phyloP scores from a whole-genome alignment of 2,888 invertebrate genomes.

The Drosophila trichaetosa region DNA sequence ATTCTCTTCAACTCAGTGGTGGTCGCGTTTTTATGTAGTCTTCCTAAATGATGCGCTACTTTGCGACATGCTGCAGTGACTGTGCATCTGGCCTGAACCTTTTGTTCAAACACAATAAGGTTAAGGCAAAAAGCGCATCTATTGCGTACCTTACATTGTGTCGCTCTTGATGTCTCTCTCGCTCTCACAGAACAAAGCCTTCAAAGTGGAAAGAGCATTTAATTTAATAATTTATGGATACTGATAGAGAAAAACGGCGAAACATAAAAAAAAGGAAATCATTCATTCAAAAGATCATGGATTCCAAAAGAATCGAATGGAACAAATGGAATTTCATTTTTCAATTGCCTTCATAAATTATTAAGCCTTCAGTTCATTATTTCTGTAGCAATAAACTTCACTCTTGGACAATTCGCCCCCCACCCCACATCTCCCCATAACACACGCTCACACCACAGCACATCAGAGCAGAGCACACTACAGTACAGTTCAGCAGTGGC shows the following conservation, averaged over 20 bases:
- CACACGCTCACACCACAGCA: constrained; percentile 7
- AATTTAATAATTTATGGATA: constrained; percentile 29
- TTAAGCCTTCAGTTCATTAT: constrained; percentile 63
- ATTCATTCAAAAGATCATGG: constrained; percentile 15
- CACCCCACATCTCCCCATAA: neutral
- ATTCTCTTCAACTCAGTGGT: constrained; percentile 60
- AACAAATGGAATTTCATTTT: constrained; percentile 57
- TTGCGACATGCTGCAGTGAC: constrained; percentile 18
- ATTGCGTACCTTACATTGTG: constrained; percentile 18
- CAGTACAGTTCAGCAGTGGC: constrained; percentile 10
- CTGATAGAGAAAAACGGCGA: neutral
- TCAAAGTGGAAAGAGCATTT: constrained; percentile 4
- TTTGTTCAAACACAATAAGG: constrained; percentile 48
- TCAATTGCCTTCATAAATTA: constrained; percentile 71
- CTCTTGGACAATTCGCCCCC: constrained; percentile 13
- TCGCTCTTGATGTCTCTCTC: constrained; percentile 22
- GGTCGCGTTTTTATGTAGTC: constrained; percentile 36
- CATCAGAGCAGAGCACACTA: neutral
- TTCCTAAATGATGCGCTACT: constrained; percentile 43
- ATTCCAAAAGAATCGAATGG: constrained; percentile 37
- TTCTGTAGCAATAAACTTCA: constrained; percentile 66
- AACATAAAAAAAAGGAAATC: neutral
- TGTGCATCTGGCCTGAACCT: constrained; percentile 26
- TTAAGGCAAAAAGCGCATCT: constrained; percentile 13
- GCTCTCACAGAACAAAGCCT: neutral